Evolutionary conservation across 1,140 invertebrate species (phyloP).

Genomic region (Drosophila sp.): DNA sequence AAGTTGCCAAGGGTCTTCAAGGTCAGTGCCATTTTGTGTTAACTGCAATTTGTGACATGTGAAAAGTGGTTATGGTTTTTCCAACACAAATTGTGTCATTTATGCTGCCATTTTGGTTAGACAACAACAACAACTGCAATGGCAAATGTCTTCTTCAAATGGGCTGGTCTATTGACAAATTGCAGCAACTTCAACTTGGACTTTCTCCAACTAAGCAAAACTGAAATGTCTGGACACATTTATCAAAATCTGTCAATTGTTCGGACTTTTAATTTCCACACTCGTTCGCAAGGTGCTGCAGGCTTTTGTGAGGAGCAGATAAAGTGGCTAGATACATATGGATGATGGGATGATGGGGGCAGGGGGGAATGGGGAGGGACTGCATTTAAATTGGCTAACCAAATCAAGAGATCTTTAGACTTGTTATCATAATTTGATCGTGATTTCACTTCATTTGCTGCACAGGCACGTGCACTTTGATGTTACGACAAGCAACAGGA

Average conservation of each 20-base stretch:
- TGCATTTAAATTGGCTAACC: slow-evolving; percentile 54
- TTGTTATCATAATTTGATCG: slow-evolving; percentile 71
- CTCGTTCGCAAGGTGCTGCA: slow-evolving; percentile 28
- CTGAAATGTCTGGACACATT: slow-evolving; percentile 40
- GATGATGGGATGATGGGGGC: background rate
- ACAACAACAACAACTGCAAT: slow-evolving; percentile 36
- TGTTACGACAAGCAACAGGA: slow-evolving; percentile 44
- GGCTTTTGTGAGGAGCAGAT: too few relatives aligned
- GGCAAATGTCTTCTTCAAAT: slow-evolving; percentile 69
- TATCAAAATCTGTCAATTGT: slow-evolving; percentile 78
- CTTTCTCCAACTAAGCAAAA: slow-evolving; percentile 13
- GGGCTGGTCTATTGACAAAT: slow-evolving; percentile 68
- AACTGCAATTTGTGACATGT: slow-evolving; percentile 43
- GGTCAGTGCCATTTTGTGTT: slow-evolving; percentile 60
- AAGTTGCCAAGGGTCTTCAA: slow-evolving; percentile 42
- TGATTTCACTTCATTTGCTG: slow-evolving; percentile 32
- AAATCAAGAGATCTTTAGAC: slow-evolving; percentile 18
- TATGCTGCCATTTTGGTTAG: slow-evolving; percentile 56
- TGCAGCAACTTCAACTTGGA: slow-evolving; percentile 39
- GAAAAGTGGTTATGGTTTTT: slow-evolving; percentile 59
- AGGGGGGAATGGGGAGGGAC: slow-evolving; percentile 24
- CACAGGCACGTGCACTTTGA: slow-evolving; percentile 35
- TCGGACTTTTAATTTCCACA: slow-evolving; percentile 53
- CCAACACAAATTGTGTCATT: slow-evolving; percentile 70
- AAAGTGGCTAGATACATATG: slow-evolving; percentile 17